These are phyloP conservation scores for Notodonta ziczac DNA, from an alignment of 2,888 invertebrate genomes.

Conservation along the genomic window DNA sequence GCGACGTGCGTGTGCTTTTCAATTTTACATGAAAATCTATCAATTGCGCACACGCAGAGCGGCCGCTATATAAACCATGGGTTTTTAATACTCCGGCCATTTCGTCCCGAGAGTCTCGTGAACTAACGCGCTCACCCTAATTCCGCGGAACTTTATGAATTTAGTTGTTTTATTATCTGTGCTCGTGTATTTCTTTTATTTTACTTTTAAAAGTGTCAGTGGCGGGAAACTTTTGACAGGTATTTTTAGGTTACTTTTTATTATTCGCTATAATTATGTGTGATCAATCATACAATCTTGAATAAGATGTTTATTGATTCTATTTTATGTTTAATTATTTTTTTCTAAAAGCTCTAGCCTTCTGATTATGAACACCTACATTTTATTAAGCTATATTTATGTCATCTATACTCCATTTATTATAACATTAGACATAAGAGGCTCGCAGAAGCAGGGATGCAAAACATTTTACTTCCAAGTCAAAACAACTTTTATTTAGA, in stretches of 20 bases:
- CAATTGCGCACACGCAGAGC: conserved; percentile 28
- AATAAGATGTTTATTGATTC: no score
- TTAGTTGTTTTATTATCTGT: conserved; percentile 28
- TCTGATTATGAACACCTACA: no score
- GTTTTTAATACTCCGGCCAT: conserved; percentile 55
- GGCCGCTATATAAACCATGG: conserved; percentile 58
- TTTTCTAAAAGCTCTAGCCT: no score
- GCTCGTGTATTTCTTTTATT: conserved; percentile 32
- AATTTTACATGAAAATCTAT: conserved; percentile 37
- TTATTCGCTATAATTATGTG: no score
- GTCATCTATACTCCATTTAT: no score
- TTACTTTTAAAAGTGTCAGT: conserved; percentile 25
- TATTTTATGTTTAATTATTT: no score
- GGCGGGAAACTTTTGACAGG: conserved; percentile 40
- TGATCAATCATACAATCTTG: no score
- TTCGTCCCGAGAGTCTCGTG: conserved; percentile 58
- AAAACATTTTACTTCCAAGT: no score
- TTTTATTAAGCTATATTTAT: no score
- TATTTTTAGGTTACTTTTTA: conserved; percentile 26
- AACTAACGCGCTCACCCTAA: conserved; percentile 44
- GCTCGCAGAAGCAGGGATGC: no score
- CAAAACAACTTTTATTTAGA: no score
- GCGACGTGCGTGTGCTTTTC: conserved; percentile 34
- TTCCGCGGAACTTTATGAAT: conserved; percentile 29
- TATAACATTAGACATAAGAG: no score